Evolutionary conservation across 2,797 vertebrate genomes (phyloP), one percentile per base, ranked within the genome.

Genomic region (Lutjanus campechanus): DNA sequence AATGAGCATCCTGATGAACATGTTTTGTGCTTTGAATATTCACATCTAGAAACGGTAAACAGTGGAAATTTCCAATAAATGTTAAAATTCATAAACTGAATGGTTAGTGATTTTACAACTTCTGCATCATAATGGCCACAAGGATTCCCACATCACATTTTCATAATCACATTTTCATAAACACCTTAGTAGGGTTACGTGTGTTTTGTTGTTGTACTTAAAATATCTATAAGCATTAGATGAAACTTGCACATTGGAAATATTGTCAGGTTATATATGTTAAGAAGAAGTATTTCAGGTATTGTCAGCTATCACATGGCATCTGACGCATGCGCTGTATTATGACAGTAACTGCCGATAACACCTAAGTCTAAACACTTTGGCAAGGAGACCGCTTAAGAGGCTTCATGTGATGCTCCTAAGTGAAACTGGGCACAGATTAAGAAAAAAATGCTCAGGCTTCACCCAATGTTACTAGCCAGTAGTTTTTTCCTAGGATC

Each of bases 1-100:
- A 92, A 92, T 91, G 76, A 90, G 86, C 72, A 79, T 89, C 88
- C 81, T 81, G 87, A 93, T 79, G 54, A 92, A 77, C 79, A 82
- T 54, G 55, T 83, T 88, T 84, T 85, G 77, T 84, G 62, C 62
- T 72, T 78, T 86, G 81, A 91, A 91, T 90, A 89, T 90, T 90
- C 85, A 88, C 62, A 74, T 54, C n/a, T 43, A 82, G 40, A 76
- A 82, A 85, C 53, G 22, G 68, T 74, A 82, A 75, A 78, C 79
- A 69, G 69, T 68, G 77, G 69, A 90, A 72, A 83, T 80, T 81
- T 88, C 55, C 25, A 56, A 70, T 75, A 67, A 80, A 76, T 53
- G 36, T 75, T 16, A 69, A 36, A 36, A 54, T 54, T 61, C 1
- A 80, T 40, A 80, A 69, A 59, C 47, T 60, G 15, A 77, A 43